Evolutionary conservation across 1,140 invertebrate species (phyloP), one percentile per base, ranked within the genome.

Genomic region (Pentalonia nigronervosa): DNA sequence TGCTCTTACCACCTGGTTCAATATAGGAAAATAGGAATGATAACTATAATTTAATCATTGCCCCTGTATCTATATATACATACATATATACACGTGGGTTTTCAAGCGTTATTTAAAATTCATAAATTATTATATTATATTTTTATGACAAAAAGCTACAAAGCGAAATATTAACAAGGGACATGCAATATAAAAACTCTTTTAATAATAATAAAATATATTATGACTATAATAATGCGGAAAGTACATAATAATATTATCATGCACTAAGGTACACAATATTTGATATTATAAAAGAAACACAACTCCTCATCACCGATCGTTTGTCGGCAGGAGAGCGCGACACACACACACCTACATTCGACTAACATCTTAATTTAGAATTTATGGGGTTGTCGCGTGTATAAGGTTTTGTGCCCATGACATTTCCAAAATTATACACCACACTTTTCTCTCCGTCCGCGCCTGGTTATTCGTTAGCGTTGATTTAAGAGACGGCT

Each of bases 401-500:
- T 41, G 25, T 30, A 30, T 25, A 41, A 30, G 45, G 36, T 25
- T 45, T 25, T 76, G 60, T 20, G 41, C 83, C 83, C 83, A 6
- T 25, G 83, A 84, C 83, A 41, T 84, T 84, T 84, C 41, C 83
- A 76, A 76, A 76, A 76, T 30, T n/a, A 6, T 76, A 76, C 60
- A n/a, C 60, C 83, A 30, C 41, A 45, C 41, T 45, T 47, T 47
- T 47, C 25, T 47, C 30, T 30, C 84, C 23, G 1, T 20, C 23
- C 45, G 23, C 36, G 41, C 36, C 36, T 17, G 45, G 34, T 89
- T 53, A 34, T 53, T 53, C 48, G 87, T 89, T 89, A 89, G 56
- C 90, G 56, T 76, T 91, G 90, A 83, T 91, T 91, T 91, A 81
- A 91, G 90, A 81, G 41, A 81, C n/a, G 90, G 25, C 20, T 30